phyloP scores from a whole-genome alignment of 1,140 invertebrate species.

The Listronotus bonariensis region DNA sequence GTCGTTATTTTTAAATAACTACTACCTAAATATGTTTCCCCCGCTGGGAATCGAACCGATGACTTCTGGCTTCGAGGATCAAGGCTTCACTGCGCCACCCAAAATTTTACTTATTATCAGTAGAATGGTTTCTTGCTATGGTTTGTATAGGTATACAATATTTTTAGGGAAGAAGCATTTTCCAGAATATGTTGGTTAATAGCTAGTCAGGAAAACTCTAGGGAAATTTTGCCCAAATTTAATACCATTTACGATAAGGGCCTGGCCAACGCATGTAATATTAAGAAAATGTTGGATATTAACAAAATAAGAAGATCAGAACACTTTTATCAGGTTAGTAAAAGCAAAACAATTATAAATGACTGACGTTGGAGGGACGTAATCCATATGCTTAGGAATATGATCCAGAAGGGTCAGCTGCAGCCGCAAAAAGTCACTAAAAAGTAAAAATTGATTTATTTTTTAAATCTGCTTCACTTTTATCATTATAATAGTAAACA shows the following conservation, averaged over 20 bases:
- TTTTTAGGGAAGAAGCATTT: conserved; percentile 58
- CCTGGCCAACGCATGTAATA: conserved; percentile 55
- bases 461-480: no score
- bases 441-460: no score
- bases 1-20: no score
- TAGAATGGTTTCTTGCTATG: neutral
- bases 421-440: no score
- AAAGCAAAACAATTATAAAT: neutral
- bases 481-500: no score
- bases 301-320: conserved; percentile 45
- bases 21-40: no score
- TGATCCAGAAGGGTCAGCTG: no score
- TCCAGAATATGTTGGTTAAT: conserved; percentile 60
- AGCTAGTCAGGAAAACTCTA: conserved; percentile 54
- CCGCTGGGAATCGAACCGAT: no score
- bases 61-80: no score
- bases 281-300: conserved; percentile 50
- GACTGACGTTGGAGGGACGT: no score
- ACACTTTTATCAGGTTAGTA: conserved; percentile 52
- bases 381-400: no score
- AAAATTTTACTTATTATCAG: neutral
- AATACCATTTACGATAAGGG: conserved; percentile 57
- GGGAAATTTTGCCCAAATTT: conserved; percentile 56
- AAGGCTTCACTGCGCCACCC: no score
- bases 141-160: conserved; percentile 2